Evolutionary conservation across 2,113 vertebrate species (phyloP).

Genomic region (Lucifuga dentata): DNA sequence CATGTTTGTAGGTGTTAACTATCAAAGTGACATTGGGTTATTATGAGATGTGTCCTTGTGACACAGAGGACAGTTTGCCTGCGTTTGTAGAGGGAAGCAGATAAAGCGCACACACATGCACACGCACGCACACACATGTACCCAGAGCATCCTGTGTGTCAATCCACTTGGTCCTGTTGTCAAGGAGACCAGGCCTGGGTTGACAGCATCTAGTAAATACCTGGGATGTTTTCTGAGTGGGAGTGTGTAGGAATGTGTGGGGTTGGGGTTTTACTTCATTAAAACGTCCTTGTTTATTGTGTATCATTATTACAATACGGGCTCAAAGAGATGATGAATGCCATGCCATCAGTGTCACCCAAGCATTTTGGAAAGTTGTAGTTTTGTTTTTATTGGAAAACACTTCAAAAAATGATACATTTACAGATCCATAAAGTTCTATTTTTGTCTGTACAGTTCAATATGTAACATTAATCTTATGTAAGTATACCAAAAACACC

Average conservation of each 20-base stretch:
- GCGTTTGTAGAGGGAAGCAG: slow-evolving; percentile 55
- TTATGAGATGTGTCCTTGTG: slow-evolving; percentile 46
- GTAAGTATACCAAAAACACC: too few species aligned
- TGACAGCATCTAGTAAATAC: slow-evolving; percentile 56
- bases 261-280: slow-evolving; percentile 34
- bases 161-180: slow-evolving; percentile 59
- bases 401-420: background rate
- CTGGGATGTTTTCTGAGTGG: slow-evolving; percentile 37
- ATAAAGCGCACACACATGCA: slow-evolving; percentile 18
- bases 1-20: slow-evolving; percentile 12
- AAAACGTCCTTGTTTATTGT: slow-evolving; percentile 43
- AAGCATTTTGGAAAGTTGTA: too few species aligned
- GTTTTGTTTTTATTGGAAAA: too few species aligned
- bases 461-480: too few species aligned
- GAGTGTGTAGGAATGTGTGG: slow-evolving; percentile 41
- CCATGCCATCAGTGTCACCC: background rate
- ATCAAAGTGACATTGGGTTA: slow-evolving; percentile 28
- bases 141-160: slow-evolving; percentile 45
- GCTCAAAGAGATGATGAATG: slow-evolving; percentile 32
- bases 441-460: too few species aligned
- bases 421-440: too few species aligned
- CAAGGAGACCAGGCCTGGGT: slow-evolving; percentile 58
- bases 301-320: slow-evolving; percentile 36
- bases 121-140: slow-evolving; percentile 6
- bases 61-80: slow-evolving; percentile 23